phyloP scores from a whole-genome alignment of 2,888 invertebrate species.

The Polia nebulosa region DNA sequence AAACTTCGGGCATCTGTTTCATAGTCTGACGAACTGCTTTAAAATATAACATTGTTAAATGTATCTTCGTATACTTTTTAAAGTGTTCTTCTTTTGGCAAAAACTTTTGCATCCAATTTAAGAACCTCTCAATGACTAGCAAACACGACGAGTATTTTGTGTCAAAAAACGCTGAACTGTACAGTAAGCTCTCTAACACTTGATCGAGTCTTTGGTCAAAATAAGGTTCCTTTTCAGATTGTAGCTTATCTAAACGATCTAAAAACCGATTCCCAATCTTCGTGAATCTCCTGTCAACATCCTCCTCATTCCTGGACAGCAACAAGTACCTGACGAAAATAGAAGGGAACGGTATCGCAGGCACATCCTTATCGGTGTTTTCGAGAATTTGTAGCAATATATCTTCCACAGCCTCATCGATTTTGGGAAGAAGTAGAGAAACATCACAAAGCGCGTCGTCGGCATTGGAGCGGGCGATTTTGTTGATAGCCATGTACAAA shows the following conservation, averaged over 20 bases:
- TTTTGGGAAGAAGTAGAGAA: conserved; percentile 65
- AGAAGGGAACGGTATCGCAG: conserved; percentile 65
- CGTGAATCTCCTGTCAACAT: conserved; percentile 67
- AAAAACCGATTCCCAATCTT: conserved; percentile 71
- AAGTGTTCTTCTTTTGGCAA: conserved; percentile 75
- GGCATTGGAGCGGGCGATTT: conserved; percentile 55
- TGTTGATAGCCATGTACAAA: conserved; percentile 66
- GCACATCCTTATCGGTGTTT: conserved; percentile 31
- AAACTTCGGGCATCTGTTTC: conserved; percentile 70
- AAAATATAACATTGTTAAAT: conserved; percentile 78
- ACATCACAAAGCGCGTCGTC: conserved; percentile 64
- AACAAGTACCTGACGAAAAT: conserved; percentile 76
- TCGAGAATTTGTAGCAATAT: conserved; percentile 62
- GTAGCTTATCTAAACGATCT: conserved; percentile 62
- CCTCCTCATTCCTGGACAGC: conserved; percentile 68
- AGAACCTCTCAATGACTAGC: conserved; percentile 73
- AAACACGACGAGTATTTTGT: conserved; percentile 70
- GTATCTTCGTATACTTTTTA: conserved; percentile 68
- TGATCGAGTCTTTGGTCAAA: conserved; percentile 26
- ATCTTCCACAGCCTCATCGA: conserved; percentile 64
- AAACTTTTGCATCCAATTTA: conserved; percentile 70
- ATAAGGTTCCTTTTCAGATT: conserved; percentile 4
- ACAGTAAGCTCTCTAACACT: conserved; percentile 70
- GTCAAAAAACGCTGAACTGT: conserved; percentile 73
- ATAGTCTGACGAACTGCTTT: conserved; percentile 74